Evolutionary conservation across 2,113 vertebrate species (phyloP).

Genomic region (Misgurnus mizolepis): DNA sequence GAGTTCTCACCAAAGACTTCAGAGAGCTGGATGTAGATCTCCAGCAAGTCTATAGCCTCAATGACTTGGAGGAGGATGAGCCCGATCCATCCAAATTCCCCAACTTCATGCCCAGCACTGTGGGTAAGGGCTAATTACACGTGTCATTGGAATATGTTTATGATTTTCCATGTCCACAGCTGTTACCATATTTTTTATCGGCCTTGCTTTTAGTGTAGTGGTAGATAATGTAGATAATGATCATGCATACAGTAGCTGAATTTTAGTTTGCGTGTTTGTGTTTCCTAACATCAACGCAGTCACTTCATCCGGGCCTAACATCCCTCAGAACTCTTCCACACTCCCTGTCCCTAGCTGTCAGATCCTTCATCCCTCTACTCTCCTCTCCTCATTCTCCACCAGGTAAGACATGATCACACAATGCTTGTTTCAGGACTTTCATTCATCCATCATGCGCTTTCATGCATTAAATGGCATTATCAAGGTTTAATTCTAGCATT

Average conservation of each 20-base stretch:
- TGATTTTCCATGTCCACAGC: not conserved
- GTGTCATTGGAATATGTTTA: too few relatives aligned
- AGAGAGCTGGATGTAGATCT: constrained; percentile 80
- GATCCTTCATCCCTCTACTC: constrained; percentile 75
- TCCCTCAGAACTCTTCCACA: constrained; percentile 79
- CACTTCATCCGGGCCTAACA: constrained; percentile 77
- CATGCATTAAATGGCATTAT: not conserved
- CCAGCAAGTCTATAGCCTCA: constrained; percentile 84
- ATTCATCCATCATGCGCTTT: not conserved
- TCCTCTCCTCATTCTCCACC: constrained; percentile 73
- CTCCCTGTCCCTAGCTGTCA: constrained; percentile 83
- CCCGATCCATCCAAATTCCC: constrained; percentile 70
- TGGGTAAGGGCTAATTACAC: constrained; percentile 81
- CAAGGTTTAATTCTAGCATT: too few relatives aligned
- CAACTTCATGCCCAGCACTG: constrained; percentile 56
- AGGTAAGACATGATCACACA: constrained; percentile 72
- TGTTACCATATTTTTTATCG: not conserved
- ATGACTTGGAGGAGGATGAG: constrained; percentile 86
- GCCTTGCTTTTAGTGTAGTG: constrained; percentile 28
- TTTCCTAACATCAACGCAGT: constrained; percentile 73
- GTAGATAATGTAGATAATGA: not conserved
- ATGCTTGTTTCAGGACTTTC: not conserved
- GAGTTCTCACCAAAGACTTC: constrained; percentile 87
- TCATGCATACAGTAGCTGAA: constrained; percentile 40
- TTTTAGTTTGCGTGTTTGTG: constrained; percentile 46